Evolutionary conservation across 2,888 invertebrate species (phyloP).

Genomic region (Ariolimax columbianus): DNA sequence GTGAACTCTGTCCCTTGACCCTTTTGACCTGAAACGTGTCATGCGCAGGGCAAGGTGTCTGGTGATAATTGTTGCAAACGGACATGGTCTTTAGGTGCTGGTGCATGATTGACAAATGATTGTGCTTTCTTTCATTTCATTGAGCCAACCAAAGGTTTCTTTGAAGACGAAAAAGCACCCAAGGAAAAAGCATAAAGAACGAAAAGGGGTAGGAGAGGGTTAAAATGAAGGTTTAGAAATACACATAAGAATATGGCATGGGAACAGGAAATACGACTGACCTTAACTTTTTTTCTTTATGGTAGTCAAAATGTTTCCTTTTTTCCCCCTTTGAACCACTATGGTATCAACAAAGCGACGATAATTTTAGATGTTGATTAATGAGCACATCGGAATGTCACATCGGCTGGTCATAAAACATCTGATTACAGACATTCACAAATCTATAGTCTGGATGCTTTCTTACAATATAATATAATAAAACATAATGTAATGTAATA

Average conservation of each 20-base stretch:
- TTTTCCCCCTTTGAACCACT: too few relatives aligned
- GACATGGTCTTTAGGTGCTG: conserved; percentile 27
- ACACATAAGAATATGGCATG: neutral
- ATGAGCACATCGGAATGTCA: too few relatives aligned
- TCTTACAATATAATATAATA: too few relatives aligned
- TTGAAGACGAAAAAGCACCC: neutral
- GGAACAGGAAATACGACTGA: neutral
- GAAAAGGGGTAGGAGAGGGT: neutral
- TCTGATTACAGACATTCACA: too few relatives aligned
- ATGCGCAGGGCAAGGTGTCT: conserved; percentile 46
- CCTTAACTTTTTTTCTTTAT: too few relatives aligned
- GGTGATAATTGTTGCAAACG: conserved; percentile 38
- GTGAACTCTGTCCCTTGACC: conserved; percentile 43
- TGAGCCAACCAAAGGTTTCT: neutral
- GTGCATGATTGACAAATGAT: conserved; percentile 49
- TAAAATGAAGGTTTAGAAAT: conserved; percentile 14
- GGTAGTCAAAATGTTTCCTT: too few relatives aligned
- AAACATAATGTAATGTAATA: too few relatives aligned
- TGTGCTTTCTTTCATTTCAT: conserved; percentile 39
- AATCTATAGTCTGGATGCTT: too few relatives aligned
- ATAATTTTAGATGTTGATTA: too few relatives aligned
- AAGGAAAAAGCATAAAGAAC: neutral
- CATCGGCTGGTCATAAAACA: too few relatives aligned
- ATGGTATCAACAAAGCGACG: too few relatives aligned
- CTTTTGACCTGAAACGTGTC: conserved; percentile 41